Base-by-base conservation (phyloP, 2,113 vertebrate genomes). In the Halichoeres trimaculatus region DNA sequence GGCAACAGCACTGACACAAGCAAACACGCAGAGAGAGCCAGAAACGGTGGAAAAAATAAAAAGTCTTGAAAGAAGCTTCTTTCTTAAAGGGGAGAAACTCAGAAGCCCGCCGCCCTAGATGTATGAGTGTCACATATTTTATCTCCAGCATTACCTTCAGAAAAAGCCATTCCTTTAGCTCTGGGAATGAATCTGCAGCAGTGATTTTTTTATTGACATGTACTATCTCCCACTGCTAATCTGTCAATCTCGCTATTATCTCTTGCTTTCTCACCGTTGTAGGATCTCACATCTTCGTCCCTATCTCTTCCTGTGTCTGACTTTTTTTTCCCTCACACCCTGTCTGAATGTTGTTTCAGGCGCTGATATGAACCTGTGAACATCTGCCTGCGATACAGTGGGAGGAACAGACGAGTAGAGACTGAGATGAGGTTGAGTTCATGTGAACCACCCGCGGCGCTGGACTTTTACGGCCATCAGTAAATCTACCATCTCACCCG, bases 401-500 rank as follows among this genome's bases (percentile, higher is more conserved):
- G 82, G 86, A 85, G 70, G 83, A 78, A 70, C 70, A 41, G 79
- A 74, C 52, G 66, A 66, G 67, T n/a, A 79, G 81, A 84, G 55
- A 75, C 76, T 64, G 74, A 84, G 87, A 91, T 87, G 89, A 91
- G 88, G 89, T 84, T 81, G 86, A 91, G 90, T 91, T 89, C 81
- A 81, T 76, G 81, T 83, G 81, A 76, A 70, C 90, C 91, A 87
- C 91, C 92, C 90, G 69, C 53, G 45, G 86, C 2, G 87, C 78
- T 51, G 85, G 89, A 91, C 86, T 84, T 78, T 85, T 88, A 81
- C 74, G 66, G 83, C 88, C 88, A 88, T 92, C 90, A 81, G 86
- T 91, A 90, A 90, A 90, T 88, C 91, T 84, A 86, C 88, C 85
- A 78, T 84, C 84, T 88, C 75, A 36, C 75, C 75, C 57, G 58